Evolutionary conservation across 2,888 invertebrate genomes (phyloP), one percentile per base, ranked within the genome.

Genomic region (Panzeria rudis): DNA sequence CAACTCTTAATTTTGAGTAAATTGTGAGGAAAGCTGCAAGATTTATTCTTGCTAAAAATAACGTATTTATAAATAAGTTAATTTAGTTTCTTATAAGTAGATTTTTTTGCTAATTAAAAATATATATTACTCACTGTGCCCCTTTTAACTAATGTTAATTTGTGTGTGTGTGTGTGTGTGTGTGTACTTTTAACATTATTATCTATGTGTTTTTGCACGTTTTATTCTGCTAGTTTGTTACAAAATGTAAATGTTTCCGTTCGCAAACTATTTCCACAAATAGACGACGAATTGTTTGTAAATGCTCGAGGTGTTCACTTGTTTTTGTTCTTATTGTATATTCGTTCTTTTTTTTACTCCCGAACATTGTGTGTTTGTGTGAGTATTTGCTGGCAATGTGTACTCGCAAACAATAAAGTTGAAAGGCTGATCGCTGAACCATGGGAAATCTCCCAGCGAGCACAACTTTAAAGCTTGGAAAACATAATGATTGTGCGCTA

Each of bases 211-310:
- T 72, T 35, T 20, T 59, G 11, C 38, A 8, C 4, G 23, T 35
- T 54, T 61, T 59, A 69, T 61, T 41, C 54, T 68, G 25, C 25
- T 38, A 56, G 66, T 73, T 75, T 78, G 68, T 71, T 41, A 41
- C 59, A 75, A 64, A 78, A 82, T 85, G 81, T 82, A 85, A 85
- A 85, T 78, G 85, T 64, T 85, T 82, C 81, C 85, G 85, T 79
- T 79, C 59, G 66, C 69, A 85, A 85, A 85, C 85, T 85, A 78
- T 82, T 85, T 82, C n/a, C 50, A 25, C 85, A 85, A 85, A 85
- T 85, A 78, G 75, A 78, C 75, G 82, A 79, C 73, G 82, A 75
- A 82, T 82, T 82, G 84, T 85, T 85, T 81, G 81, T 73, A 62
- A 85, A 81, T 75, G 81, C 81, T 82, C 56, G 84, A 85, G 84